These are phyloP conservation scores for Lomographa bimaculata DNA, from an alignment of 2,888 invertebrate genomes.

Conservation along the genomic window DNA sequence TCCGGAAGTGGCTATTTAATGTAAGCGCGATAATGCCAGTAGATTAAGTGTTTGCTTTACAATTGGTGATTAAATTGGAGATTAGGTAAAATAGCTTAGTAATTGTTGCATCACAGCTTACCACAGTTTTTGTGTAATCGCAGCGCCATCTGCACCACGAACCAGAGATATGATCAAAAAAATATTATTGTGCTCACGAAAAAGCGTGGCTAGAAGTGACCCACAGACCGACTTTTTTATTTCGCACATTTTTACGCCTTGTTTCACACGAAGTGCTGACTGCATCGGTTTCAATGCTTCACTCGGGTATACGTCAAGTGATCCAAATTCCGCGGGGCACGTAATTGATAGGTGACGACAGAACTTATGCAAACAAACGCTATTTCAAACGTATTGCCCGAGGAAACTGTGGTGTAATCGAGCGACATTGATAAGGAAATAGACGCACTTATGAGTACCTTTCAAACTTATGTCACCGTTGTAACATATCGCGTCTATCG, in stretches of 20 bases:
- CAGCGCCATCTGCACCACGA: slow-evolving; percentile 39
- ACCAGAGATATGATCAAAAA: slow-evolving; percentile 39
- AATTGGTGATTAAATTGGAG: slow-evolving; percentile 29
- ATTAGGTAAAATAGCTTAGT: slow-evolving; percentile 23
- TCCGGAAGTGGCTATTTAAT: slow-evolving; percentile 26
- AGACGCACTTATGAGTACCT: too few relatives aligned
- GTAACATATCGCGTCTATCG: too few relatives aligned
- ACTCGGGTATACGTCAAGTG: slow-evolving; percentile 53
- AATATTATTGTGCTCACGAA: slow-evolving; percentile 45
- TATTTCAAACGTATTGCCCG: slow-evolving; percentile 47
- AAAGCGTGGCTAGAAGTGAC: slow-evolving; percentile 46
- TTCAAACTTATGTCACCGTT: slow-evolving; percentile 40
- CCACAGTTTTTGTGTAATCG: slow-evolving; percentile 41
- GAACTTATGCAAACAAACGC: slow-evolving; percentile 61
- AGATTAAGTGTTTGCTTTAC: slow-evolving; percentile 36
- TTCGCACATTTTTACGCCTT: slow-evolving; percentile 64
- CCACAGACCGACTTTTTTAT: slow-evolving; percentile 56
- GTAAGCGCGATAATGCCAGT: slow-evolving; percentile 18
- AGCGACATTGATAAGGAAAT: slow-evolving; percentile 51
- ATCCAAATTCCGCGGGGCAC: slow-evolving; percentile 58
- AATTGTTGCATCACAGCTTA: slow-evolving; percentile 38
- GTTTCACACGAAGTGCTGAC: slow-evolving; percentile 56
- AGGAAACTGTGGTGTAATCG: slow-evolving; percentile 51
- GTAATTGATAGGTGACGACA: slow-evolving; percentile 74
- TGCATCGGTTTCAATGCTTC: slow-evolving; percentile 60